A percentile compares a stretch with the other conserved stretches of the same genome.
phyloP scores from a whole-genome alignment of 2,797 vertebrate genomes.

The Cyclura pinguis region DNA sequence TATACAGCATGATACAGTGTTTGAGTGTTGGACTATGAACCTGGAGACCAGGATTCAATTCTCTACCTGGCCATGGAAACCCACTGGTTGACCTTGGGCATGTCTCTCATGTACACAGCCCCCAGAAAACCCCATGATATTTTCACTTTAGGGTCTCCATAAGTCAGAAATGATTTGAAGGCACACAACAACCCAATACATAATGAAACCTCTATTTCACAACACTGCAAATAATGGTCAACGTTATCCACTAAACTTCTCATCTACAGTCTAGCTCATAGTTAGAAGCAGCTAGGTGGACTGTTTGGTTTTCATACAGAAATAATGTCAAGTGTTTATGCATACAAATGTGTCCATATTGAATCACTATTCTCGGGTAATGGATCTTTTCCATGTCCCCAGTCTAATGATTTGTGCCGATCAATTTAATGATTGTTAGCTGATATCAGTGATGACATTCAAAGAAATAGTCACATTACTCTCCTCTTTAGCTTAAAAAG shows the following conservation, averaged over 20 bases:
- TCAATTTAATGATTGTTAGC: neutral
- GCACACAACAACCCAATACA: neutral
- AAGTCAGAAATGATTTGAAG: too few species aligned
- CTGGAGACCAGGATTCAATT: too few species aligned
- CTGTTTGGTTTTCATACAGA: neutral
- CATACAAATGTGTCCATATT: neutral
- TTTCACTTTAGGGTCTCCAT: too few species aligned
- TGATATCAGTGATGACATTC: neutral
- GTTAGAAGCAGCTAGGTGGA: neutral
- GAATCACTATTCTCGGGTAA: neutral
- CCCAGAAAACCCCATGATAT: too few species aligned
- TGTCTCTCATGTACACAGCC: too few species aligned
- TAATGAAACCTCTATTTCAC: conserved; percentile 1
- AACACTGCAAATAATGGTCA: conserved; percentile 10
- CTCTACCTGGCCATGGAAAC: too few species aligned
- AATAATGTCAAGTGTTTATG: too few species aligned
- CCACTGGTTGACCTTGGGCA: too few species aligned
- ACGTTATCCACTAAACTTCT: neutral
- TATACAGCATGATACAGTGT: neutral
- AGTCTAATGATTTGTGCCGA: neutral
- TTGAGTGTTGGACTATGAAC: too few species aligned
- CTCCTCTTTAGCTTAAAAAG: too few species aligned
- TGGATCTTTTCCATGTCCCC: neutral
- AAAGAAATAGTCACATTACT: too few species aligned
- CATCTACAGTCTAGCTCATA: neutral